Evolutionary conservation across 2,797 vertebrate genomes (phyloP), one percentile per base, ranked within the genome.

Genomic region (Hoplostethus atlanticus): DNA sequence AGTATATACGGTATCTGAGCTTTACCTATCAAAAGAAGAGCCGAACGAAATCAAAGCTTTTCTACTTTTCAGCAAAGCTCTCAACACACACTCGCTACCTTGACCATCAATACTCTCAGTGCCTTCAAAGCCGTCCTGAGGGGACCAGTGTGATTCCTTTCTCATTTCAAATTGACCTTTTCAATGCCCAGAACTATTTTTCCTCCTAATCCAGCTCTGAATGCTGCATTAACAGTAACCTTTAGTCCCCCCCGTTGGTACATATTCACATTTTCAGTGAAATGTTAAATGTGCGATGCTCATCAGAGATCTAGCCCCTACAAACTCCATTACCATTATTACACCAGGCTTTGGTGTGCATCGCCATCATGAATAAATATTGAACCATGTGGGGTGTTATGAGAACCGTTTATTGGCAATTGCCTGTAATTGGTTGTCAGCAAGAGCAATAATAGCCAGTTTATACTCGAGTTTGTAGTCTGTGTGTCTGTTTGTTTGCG

Each of bases 341-440:
- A 57, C 50, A 47, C 10, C 10, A 16, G 52, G 36, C 59, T 67
- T 71, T 67, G 3, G 31, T 48, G 53, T 62, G 61, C 8, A 40
- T 47, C 10, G 17, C 15, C 16, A 47, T 10, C 28, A 48, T 70
- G 76, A 2, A 75, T 81, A 74, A 60, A 66, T 30, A 55, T n/a
- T 17, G 52, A 50, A 52, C 2, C 64, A 21, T 17, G 30, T 60
- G 52, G 48, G 17, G n/a, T 16, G n/a, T 31, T 40, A 51, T 76
- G 65, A 60, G 1, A 63, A 71, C 1, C 16, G 17, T 42, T 76
- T 54, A 64, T 53, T 60, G 65, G 53, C 56, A 73, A 67, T 44
- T 58, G 25, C n/a, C 47, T 61, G 21, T 76, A 76, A 72, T 31
- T 83, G 61, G 36, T 59, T 73, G 40, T 48, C 25, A 44, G 42